These are phyloP conservation scores for Reticulitermes speratus DNA, from an alignment of 1,140 invertebrate species.

Conservation along the genomic window DNA sequence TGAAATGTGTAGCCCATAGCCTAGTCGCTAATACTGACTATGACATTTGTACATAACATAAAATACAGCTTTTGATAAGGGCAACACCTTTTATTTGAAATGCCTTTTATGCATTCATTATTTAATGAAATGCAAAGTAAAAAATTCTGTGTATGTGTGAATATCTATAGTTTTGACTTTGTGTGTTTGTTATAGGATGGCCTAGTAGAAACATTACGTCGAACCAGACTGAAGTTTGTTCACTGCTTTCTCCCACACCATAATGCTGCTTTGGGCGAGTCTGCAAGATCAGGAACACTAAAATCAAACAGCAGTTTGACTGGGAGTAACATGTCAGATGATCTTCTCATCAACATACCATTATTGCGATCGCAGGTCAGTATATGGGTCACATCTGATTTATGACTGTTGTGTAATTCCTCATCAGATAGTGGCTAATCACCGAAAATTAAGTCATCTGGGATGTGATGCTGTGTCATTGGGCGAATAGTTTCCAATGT, in stretches of 20 bases:
- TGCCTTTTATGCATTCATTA: no score
- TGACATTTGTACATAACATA: no score
- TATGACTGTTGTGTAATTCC: neutral
- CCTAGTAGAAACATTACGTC: slow-evolving; percentile 80
- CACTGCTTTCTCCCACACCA: slow-evolving; percentile 85
- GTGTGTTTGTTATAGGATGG: slow-evolving; percentile 64
- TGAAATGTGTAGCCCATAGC: no score
- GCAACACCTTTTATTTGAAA: no score
- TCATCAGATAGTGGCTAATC: neutral
- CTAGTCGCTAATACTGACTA: no score
- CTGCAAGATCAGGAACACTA: slow-evolving; percentile 44
- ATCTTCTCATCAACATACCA: slow-evolving; percentile 81
- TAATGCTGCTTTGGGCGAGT: slow-evolving; percentile 56
- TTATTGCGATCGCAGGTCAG: slow-evolving; percentile 79
- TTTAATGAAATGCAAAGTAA: no score
- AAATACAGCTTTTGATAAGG: no score
- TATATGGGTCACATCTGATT: neutral
- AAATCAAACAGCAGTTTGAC: slow-evolving; percentile 39
- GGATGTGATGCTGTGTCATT: no score
- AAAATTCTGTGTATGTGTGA: no score
- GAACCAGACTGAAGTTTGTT: slow-evolving; percentile 81
- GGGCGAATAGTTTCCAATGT: no score
- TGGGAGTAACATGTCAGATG: slow-evolving; percentile 44
- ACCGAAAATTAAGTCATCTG: no score
- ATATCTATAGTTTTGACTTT: no score